phyloP scores from a whole-genome alignment of 2,113 vertebrate species.

The Phyllostomus discolor region DNA sequence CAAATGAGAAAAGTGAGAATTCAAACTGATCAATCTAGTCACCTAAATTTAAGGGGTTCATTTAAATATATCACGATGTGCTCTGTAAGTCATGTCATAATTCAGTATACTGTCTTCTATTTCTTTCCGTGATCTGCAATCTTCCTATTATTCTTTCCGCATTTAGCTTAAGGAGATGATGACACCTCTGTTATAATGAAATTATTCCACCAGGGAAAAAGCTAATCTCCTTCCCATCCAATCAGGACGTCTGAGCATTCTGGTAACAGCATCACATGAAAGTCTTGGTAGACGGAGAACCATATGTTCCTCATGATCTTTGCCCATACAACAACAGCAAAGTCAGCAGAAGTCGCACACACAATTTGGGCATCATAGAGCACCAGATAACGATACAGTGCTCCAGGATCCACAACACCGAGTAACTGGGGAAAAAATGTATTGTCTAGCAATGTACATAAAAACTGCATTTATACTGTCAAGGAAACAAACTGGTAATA shows the following conservation, averaged over 20 bases:
- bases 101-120: slow-evolving; percentile 38
- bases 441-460: not conserved
- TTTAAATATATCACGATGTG: slow-evolving; percentile 17
- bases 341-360: not conserved
- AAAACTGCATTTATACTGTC: not conserved
- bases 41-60: not conserved
- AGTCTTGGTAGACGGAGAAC: slow-evolving; percentile 11
- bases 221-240: slow-evolving; percentile 17
- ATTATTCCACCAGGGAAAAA: slow-evolving; percentile 43
- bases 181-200: slow-evolving; percentile 23
- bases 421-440: not conserved
- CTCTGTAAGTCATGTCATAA: slow-evolving; percentile 27
- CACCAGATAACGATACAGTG: not conserved
- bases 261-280: not conserved
- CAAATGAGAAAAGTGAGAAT: slow-evolving; percentile 30
- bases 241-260: slow-evolving; percentile 19
- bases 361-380: not conserved
- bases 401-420: not conserved
- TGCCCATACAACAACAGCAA: not conserved
- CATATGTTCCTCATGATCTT: not conserved
- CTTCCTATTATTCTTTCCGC: slow-evolving; percentile 41
- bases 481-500: not conserved
- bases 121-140: not conserved
- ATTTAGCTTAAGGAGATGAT: slow-evolving; percentile 49
- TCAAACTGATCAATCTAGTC: not conserved